These are phyloP conservation scores for Dromius quadrimaculatus DNA, from an alignment of 2,888 invertebrate species.

Conservation along the genomic window DNA sequence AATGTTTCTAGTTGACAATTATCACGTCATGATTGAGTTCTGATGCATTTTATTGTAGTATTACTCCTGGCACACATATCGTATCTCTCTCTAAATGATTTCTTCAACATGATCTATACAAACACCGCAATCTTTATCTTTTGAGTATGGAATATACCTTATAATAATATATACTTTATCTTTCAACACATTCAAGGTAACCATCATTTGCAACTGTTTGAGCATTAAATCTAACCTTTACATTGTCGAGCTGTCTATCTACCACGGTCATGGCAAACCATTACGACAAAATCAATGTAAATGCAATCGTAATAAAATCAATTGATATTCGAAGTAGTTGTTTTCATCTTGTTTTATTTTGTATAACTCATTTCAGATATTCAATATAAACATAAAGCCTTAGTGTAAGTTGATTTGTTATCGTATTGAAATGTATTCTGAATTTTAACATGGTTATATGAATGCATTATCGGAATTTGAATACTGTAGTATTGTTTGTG, in stretches of 20 bases:
- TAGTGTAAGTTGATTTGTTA: constrained; percentile 22
- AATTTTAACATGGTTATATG: constrained; percentile 33
- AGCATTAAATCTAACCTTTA: background rate
- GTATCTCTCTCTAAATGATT: too few relatives aligned
- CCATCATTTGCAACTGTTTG: background rate
- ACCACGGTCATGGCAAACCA: constrained; percentile 10
- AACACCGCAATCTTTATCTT: too few relatives aligned
- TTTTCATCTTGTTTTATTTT: background rate
- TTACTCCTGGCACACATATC: too few relatives aligned
- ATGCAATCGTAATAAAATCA: constrained; percentile 10
- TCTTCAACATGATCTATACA: too few relatives aligned
- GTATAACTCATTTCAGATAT: background rate
- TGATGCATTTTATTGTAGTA: too few relatives aligned
- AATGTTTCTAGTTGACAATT: too few relatives aligned
- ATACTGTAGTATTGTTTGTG: constrained; percentile 27
- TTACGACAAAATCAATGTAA: constrained; percentile 17
- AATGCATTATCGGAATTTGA: constrained; percentile 35
- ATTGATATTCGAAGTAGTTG: constrained; percentile 8
- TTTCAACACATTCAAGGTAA: background rate
- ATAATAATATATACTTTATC: too few relatives aligned
- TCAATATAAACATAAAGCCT: constrained; percentile 13
- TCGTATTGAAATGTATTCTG: constrained; percentile 34
- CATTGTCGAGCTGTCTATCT: background rate
- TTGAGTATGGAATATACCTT: too few relatives aligned
- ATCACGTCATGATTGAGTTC: too few relatives aligned